phyloP scores from a whole-genome alignment of 2,797 vertebrate species.

The Tauraco hartlaubi region DNA sequence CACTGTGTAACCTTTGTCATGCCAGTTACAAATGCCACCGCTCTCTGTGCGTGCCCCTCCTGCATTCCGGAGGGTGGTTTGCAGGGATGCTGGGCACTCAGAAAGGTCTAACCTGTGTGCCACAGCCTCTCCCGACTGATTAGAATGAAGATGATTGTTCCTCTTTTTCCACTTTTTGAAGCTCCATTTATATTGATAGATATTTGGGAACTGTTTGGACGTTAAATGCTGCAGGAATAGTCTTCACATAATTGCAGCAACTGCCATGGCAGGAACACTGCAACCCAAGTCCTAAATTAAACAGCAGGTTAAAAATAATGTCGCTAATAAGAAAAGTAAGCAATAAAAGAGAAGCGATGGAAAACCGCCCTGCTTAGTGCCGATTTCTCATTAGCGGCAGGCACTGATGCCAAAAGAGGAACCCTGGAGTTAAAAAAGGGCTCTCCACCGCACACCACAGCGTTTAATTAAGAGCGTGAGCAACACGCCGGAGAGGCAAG shows the following conservation, averaged over 20 bases:
- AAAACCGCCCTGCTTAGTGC: not conserved
- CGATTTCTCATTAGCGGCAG: not conserved
- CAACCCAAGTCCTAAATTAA: not conserved
- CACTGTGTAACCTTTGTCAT: not conserved
- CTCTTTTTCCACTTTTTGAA: not conserved
- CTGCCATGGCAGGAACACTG: not conserved
- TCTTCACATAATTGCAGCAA: not conserved
- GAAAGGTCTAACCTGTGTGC: not conserved
- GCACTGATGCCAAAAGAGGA: not conserved
- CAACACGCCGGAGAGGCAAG: not conserved
- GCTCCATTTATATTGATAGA: not conserved
- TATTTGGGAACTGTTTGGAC: not conserved
- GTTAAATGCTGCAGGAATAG: not conserved
- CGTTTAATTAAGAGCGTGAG: not conserved
- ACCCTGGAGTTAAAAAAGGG: not conserved
- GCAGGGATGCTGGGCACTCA: not conserved
- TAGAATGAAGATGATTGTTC: not conserved
- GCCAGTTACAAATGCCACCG: not conserved
- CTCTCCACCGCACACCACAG: fast-evolving
- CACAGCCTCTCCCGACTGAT: not conserved
- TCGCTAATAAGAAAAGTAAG: not conserved
- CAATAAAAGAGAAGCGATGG: not conserved
- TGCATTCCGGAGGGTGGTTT: fast-evolving
- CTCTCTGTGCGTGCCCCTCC: too few relatives aligned
- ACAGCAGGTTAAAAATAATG: not conserved